phyloP scores from a whole-genome alignment of 2,888 invertebrate genomes.

The Ormyrus rosae region DNA sequence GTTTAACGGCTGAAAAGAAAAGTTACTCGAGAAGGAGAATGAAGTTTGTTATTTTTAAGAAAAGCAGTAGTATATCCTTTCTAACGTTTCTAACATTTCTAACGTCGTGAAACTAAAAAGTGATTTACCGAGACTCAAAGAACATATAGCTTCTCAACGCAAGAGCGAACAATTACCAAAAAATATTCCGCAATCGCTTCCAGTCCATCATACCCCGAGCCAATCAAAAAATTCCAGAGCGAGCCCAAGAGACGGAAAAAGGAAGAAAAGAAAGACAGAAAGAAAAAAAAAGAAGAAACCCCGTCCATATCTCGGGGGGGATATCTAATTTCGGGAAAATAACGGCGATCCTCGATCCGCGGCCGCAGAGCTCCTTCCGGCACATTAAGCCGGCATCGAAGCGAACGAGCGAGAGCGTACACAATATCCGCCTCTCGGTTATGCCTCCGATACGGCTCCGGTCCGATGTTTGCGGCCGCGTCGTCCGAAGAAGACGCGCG shows the following conservation, averaged over 20 bases:
- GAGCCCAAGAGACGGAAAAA: neutral
- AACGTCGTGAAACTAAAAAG: no score
- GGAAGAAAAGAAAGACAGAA: neutral
- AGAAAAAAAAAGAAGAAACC: neutral
- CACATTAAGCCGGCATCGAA: constrained; percentile 52
- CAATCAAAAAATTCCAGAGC: no score
- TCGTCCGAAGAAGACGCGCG: constrained; percentile 16
- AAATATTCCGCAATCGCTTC: no score
- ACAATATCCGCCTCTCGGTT: constrained; percentile 40
- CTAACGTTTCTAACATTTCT: no score
- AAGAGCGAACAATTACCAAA: no score
- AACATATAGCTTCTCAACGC: no score
- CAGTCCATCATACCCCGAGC: no score
- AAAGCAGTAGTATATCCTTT: no score
- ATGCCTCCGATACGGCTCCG: neutral
- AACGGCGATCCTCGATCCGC: neutral
- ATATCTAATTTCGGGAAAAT: constrained; percentile 6
- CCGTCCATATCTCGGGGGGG: neutral
- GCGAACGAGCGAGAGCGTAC: constrained; percentile 37
- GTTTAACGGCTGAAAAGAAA: no score
- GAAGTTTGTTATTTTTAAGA: no score
- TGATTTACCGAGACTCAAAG: no score
- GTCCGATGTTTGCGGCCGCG: constrained; percentile 17
- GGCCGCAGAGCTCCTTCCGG: constrained; percentile 37
- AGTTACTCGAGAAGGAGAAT: no score